Evolutionary conservation across 2,888 invertebrate species (phyloP).

Genomic region (Leptinotarsa haldemani): DNA sequence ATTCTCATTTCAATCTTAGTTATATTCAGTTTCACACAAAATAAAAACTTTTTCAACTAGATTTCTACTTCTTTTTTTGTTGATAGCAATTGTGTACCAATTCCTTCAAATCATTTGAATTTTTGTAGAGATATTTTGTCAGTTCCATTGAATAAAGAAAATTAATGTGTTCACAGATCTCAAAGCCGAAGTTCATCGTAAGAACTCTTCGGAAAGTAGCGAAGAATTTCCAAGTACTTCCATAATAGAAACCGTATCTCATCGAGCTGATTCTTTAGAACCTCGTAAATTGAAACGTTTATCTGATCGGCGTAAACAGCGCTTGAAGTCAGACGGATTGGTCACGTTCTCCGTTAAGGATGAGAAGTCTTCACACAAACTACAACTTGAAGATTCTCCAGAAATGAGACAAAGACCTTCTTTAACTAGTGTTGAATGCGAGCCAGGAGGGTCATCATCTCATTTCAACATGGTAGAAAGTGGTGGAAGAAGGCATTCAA

Average conservation of each 20-base stretch:
- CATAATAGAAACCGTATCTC: constrained; percentile 65
- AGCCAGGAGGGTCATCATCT: constrained; percentile 54
- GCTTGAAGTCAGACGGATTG: constrained; percentile 55
- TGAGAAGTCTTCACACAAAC: constrained; percentile 54
- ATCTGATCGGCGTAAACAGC: constrained; percentile 50
- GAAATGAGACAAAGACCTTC: constrained; percentile 65
- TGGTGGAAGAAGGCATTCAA: constrained; percentile 69
- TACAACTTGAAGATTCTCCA: constrained; percentile 68
- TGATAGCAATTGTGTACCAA: too few species aligned
- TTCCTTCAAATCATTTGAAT: neutral
- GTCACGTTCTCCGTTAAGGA: constrained; percentile 67
- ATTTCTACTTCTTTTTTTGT: too few species aligned
- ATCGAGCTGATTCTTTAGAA: constrained; percentile 46
- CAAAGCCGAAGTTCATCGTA: constrained; percentile 93
- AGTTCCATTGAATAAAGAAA: neutral
- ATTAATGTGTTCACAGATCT: constrained; percentile 72
- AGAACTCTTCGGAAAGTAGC: constrained; percentile 90
- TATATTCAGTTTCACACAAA: too few species aligned
- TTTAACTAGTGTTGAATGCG: constrained; percentile 62
- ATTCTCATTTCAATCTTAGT: too few species aligned
- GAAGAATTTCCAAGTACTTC: constrained; percentile 73
- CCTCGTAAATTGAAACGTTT: constrained; percentile 31
- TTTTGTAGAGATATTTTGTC: neutral
- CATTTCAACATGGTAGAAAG: constrained; percentile 44
- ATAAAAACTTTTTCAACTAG: too few species aligned